Base-by-base conservation (phyloP, 2,113 vertebrate species). In the Heterochromis multidens region DNA sequence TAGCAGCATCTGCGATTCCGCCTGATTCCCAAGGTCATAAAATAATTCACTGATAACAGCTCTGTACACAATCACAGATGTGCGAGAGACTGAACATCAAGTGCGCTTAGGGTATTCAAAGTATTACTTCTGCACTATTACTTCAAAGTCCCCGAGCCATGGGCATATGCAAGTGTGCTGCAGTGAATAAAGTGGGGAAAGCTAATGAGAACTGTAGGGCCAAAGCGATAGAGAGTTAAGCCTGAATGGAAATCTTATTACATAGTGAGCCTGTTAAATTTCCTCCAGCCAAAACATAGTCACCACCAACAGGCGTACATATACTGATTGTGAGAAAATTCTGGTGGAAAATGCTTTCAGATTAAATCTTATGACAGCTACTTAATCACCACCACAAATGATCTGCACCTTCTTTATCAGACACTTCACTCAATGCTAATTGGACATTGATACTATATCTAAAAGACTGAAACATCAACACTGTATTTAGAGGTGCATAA, bases 91-190 rank as follows among this genome's bases (percentile, higher is more conserved):
- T 90, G 93, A 92, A 91, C 93, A 93, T 94, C 74, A 67, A 89
- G 82, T 72, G 87, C 25, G 49, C 88, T 91, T 70, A 79, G 93
- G 91, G 89, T 90, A 92, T 94, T 94, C 88, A 80, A 19, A 60
- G 89, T 37, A 91, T 95, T 93, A 94, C 91, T 95, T 92, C 93
- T 91, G 93, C 93, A 88, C 90, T 87, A 87, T 85, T 82, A 91
- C 92, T 82, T 87, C 56, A 31, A 72, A 87, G 77, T 90, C 89
- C 81, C 37, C 14, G 7, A 63, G 90, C 89, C 93, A 27, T 62
- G 61, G 90, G 93, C 91, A 90, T 80, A 86, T 88, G 86, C 84
- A 89, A 88, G 84, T 84, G 87, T 85, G 91, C 70, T 49, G 83
- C 80, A 78, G 84, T 84, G 87, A 91, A 85, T 79, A 83, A 89